Base-by-base conservation (phyloP, 2,113 vertebrate genomes). In the Stegostoma tigrinum region DNA sequence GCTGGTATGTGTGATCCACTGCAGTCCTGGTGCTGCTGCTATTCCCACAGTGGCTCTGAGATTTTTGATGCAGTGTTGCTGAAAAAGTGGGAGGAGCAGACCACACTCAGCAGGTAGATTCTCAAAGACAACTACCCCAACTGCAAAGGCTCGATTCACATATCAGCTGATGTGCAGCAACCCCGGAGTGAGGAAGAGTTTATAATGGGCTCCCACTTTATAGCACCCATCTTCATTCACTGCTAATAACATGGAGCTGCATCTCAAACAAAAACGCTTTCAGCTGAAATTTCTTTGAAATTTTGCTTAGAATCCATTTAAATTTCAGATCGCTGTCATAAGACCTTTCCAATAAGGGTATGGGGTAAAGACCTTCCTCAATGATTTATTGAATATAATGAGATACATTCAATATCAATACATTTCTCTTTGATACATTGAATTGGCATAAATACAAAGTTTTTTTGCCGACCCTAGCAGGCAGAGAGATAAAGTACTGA, bases 401-500 rank as follows among this genome's bases (percentile, higher is more conserved):
- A 98, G 98, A 98, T 99, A 99, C 98, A 99, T 99, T 99, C 98
- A 99, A 96, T 98, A 98, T 98, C 97, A 98, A 97, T 97, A 97
- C 97, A 97, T 98, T 98, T 98, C 97, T 98, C 98, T 97, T 97
- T 97, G 97, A 98, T 97, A 98, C 97, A 98, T 96, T 66, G 97
- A 98, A 97, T 97, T 96, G 97, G 97, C 98, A 98, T 98, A 98
- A 98, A 98, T 98, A 98, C 98, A 98, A 97, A 98, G 97, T 45
- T 97, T 97, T 97, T 97, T 97, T 97, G 97, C 97, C 97, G 97
- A 97, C 97, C 98, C 97, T 97, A 97, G 97, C 97, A 96, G 97
- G 97, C 96, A 97, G 96, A 97, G 96, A 98, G 97, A 97, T 96
- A 97, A 98, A 97, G 97, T 97, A 97, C 97, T 97, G 96, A 97